Percentiles rank a stretch among this genome's conserved stretches.
Conservation (phyloP, 2,888 invertebrate species). For the Busseola fusca region DNA sequence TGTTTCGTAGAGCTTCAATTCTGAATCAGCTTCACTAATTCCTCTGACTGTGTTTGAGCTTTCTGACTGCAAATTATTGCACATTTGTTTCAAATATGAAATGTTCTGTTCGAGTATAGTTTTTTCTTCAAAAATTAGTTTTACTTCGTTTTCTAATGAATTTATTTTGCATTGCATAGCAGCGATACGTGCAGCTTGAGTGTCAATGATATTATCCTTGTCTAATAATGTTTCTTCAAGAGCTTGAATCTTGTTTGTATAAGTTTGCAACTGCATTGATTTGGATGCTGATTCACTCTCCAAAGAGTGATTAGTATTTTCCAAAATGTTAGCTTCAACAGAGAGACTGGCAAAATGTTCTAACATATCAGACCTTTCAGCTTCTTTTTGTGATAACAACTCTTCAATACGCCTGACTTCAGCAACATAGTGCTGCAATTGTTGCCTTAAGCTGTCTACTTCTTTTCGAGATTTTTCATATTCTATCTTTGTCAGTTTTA, state of each 20-base stretch:
- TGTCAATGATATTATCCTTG: conserved; percentile 82
- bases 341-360: conserved; percentile 94
- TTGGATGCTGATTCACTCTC: conserved; percentile 93
- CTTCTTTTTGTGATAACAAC: conserved; percentile 92
- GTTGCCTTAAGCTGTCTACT: conserved; percentile 92
- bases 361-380: conserved; percentile 93
- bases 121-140: conserved; percentile 83
- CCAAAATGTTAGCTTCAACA: conserved; percentile 93
- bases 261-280: conserved; percentile 88
- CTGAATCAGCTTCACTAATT: conserved; percentile 77
- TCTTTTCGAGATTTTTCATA: conserved; percentile 92
- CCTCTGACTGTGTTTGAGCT: conserved; percentile 69
- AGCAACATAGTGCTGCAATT: conserved; percentile 94
- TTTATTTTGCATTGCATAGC: conserved; percentile 80
- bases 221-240: conserved; percentile 90
- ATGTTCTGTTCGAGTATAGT: conserved; percentile 82
- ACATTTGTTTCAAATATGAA: conserved; percentile 83
- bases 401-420: conserved; percentile 95
- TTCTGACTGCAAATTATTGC: conserved; percentile 78
- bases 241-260: conserved; percentile 85
- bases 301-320: conserved; percentile 94
- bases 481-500: conserved; percentile 90
- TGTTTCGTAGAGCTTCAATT: conserved; percentile 84
- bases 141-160: conserved; percentile 83
- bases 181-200: conserved; percentile 78